Base-by-base conservation (phyloP, 2,797 vertebrate genomes). In the Numenius phaeopus region DNA sequence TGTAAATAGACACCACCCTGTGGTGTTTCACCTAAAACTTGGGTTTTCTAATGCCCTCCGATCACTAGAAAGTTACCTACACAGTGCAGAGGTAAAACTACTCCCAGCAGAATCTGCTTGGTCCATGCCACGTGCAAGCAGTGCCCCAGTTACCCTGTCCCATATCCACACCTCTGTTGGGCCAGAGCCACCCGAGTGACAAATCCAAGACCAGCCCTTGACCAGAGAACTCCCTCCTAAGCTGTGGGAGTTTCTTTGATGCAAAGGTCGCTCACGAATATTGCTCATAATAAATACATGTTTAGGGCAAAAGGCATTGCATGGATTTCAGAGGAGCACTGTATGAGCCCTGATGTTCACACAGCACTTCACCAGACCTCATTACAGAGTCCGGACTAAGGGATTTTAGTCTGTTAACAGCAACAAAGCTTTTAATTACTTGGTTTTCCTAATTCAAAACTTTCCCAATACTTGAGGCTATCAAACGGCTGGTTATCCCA, bases 1-100 rank as follows among this genome's bases (percentile, higher is more conserved):
- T 46, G 55, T 49, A 77, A 93, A 87, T 2, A 95, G 52, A 88
- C 76, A 92, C 84, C 94, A 92, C 69, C 5, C 7, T 3, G 37
- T 64, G 92, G 89, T 82, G 94, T 66, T 92, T 94, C 85, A 96
- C 89, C 79, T 76, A 86, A 86, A 83, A 66, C 47, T 6, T 19
- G 78, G 79, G 46, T n/a, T 88, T 96, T 86, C 89, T 97, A 96
- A 97, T 96, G 96, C 96, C 94, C 92, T 96, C 82, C 24, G 1
- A 83, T 89, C 61, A 86, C 79, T 86, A 90, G 40, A 59, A 76
- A 91, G 87, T 96, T 49, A 92, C 77, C 71, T 69, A 78, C 79
- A 61, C 83, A 93, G 87, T 89, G 91, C 93, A 90, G 90, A 95
- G 84, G 55, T 67, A 77, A 93, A 95, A 70, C 85, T 65, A 66